These are phyloP conservation scores for Alosa sapidissima DNA, from an alignment of 2,797 vertebrate species.

Conservation along the genomic window DNA sequence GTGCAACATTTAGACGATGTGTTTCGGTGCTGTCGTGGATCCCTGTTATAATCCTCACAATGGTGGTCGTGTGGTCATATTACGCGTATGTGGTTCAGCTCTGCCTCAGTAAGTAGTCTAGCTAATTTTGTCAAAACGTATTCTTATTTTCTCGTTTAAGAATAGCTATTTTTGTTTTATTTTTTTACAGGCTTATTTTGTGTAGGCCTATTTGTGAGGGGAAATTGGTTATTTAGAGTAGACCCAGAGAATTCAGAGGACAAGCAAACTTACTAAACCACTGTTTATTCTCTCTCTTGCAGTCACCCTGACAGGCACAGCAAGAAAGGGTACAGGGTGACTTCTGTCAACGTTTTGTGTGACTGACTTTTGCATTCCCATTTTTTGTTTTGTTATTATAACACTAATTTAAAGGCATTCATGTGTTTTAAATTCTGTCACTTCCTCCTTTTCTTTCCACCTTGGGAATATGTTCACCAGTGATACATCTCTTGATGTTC, in stretches of 20 bases:
- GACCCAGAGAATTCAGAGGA: background rate
- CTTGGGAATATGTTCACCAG: constrained; percentile 59
- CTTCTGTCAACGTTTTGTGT: background rate
- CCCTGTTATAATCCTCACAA: constrained; percentile 74
- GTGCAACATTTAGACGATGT: constrained; percentile 63
- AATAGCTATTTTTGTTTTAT: background rate
- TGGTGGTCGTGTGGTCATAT: constrained; percentile 81
- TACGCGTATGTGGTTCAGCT: constrained; percentile 83
- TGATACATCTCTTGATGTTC: constrained; percentile 82
- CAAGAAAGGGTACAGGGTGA: constrained; percentile 20
- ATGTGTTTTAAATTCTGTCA: background rate
- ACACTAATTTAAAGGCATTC: too few relatives aligned
- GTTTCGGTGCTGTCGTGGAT: constrained; percentile 75
- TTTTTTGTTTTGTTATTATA: too few relatives aligned
- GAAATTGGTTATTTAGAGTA: background rate
- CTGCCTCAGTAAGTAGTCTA: constrained; percentile 74
- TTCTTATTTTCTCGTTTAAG: background rate
- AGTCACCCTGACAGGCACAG: constrained; percentile 23
- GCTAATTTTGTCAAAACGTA: background rate
- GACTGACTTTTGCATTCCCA: background rate
- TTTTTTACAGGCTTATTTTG: background rate
- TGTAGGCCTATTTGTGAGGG: background rate
- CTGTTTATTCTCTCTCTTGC: background rate
- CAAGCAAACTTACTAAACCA: background rate
- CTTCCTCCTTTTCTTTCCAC: background rate